Evolutionary conservation across 92 coral and sea anemone genomes (phyloP), one percentile per base, ranked within the genome.

Genomic region (Epizoanthus fatuus): DNA sequence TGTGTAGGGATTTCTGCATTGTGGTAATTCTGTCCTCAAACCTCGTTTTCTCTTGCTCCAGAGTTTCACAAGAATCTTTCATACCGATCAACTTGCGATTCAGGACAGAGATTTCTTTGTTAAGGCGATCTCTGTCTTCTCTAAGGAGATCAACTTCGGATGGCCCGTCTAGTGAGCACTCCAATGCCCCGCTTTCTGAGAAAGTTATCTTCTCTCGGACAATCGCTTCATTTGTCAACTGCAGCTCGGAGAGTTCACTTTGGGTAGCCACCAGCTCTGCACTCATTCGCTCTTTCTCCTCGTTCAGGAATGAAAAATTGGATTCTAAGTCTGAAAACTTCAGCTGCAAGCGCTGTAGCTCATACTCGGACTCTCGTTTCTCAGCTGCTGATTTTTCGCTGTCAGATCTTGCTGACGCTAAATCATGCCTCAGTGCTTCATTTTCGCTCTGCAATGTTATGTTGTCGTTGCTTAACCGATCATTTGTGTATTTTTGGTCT

Each of bases 231-330:
- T 68, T 79, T 57, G 66, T 90, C 82, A 88, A 29, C 59, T 84
- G 89, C 63, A 95, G 93, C 17, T 89, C 98, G n/a, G 86, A 79
- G 2, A 97, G 91, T 64, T 97, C 93, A 59, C 79, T 87, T 47
- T 93, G 95, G 7, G 92, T 57, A 39, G 88, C 94, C 54, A 89
- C 83, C 8, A 97, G 66, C n/a, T 93, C 95, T 3, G 92, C 90
- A 39, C 80, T 93, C n/a, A 97, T 84, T 51, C 93, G 86, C 16
- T 97, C 97, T 72, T 91, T 95, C 78, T 97, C 99, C 74, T 97
- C 97, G 81, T 86, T 84, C 6, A 97, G 87, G 8, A 97, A 80
- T 13, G 82, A 82, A 54, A 80, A 64, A 25, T 93, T 93, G 8
- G 97, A 79, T 70, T 95, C 94, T 54, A 97, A 91, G 80, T 97